Evolutionary conservation across 2,113 vertebrate species (phyloP), one percentile per base, ranked within the genome.

Genomic region (Ovis canadensis): DNA sequence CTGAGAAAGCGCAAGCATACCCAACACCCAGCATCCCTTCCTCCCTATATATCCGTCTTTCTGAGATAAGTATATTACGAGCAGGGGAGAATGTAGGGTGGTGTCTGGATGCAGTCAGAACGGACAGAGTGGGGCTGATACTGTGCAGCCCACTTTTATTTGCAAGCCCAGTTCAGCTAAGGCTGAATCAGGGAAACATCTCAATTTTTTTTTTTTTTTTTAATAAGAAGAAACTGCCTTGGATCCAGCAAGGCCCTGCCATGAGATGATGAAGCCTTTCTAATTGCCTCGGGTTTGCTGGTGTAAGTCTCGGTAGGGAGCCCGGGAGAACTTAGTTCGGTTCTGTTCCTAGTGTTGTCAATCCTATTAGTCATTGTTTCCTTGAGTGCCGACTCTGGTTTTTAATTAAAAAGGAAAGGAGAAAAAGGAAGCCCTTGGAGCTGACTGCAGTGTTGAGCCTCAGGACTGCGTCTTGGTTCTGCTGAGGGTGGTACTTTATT

Each of bases 361-460:
- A 0, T 91, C 87, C 90, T 92, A 19, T 96, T 95, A 84, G 59
- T 95, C 87, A 87, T 94, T 96, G 87, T 97, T 97, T 90, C 50
- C 91, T 94, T 92, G 93, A 97, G 87, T 96, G 54, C 48, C 29
- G 25, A 25, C 82, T 95, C 85, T 43, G 81, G 57, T 55, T 97
- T 97, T 82, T 88, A 91, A 96, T 97, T 97, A 62, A 86, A 90
- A 92, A 84, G 16, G 31, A 43, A 40, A 77, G 78, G 84, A 23
- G 74, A 40, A 25, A 88, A 91, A 59, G 67, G 45, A 64, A 40
- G n/a, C 3, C 48, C 15, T 16, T 40, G 82, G 59, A 71, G 45
- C 48, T 10, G 11, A 52, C 27, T 40, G 27, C 6, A 23, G 36
- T 29, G 7, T 40, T 54, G 50, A 25, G 40, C 25, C 52, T 29